Conservation (phyloP, 1,140 invertebrate genomes). For the Tetramorium simillimum region DNA sequence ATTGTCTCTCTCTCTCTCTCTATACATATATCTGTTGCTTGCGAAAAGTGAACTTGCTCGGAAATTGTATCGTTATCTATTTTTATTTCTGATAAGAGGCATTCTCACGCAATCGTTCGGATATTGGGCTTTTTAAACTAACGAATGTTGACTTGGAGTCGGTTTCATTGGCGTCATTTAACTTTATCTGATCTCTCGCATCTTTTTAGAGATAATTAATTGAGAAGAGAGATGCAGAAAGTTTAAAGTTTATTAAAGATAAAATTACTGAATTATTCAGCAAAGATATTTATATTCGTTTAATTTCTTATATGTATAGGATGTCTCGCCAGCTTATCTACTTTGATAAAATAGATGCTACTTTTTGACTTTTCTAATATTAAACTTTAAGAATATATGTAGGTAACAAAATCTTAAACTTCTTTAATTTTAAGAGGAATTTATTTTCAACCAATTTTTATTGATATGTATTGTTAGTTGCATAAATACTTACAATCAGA, state of each 20-base stretch:
- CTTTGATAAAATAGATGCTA: neutral
- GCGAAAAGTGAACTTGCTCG: neutral
- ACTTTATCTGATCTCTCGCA: neutral
- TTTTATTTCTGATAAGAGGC: neutral
- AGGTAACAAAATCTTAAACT: neutral
- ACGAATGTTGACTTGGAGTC: neutral
- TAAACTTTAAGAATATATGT: neutral
- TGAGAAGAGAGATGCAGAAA: neutral
- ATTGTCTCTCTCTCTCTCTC: neutral
- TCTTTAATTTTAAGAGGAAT: neutral
- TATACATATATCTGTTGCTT: neutral
- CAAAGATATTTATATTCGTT: neutral
- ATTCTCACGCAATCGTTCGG: neutral
- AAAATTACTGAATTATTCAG: neutral
- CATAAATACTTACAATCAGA: neutral
- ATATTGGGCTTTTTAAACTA: neutral
- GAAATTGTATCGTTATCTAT: neutral
- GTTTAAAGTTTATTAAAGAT: neutral
- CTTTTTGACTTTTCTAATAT: neutral
- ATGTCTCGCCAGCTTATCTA: neutral
- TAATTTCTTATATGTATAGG: neutral
- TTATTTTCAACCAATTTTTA: neutral
- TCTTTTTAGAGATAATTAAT: neutral
- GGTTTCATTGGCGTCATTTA: neutral
- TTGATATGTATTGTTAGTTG: neutral